Evolutionary conservation across 2,888 invertebrate genomes (phyloP), one percentile per base, ranked within the genome.

Genomic region (Philereme transversata): DNA sequence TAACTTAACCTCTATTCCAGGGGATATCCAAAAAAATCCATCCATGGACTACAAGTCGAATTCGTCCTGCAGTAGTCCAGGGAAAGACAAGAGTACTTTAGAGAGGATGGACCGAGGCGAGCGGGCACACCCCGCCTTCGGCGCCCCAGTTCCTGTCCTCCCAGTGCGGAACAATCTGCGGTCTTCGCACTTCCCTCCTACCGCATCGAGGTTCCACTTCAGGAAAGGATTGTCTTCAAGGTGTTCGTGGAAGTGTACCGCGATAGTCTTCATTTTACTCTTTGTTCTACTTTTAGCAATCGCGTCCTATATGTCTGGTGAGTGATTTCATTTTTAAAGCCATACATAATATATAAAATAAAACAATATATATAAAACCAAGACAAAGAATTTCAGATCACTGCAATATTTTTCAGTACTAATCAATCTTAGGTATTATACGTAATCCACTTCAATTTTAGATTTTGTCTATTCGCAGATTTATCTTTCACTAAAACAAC

Each of bases 191-290:
- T 96, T 96, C 83, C 95, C 96, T 70, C 94, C 94, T 47, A 92
- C 94, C 34, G 93, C 94, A 72, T 96, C 96, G 74, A 94, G 97
- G 77, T 97, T 97, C 92, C 97, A 97, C 89, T 97, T 97, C 89
- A 95, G 96, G 83, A 97, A 97, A 93, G 97, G 96, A 75, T 93
- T 97, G 77, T 95, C 96, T 60, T 96, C 97, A 74, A 94, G 95
- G 78, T 98, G 98, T 91, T 97, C 97, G 68, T 98, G 98, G 97
- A 97, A 97, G 88, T 97, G 98, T 90, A 95, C 97, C 73, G 97
- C 98, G 69, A 96, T 98, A 83, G 95, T 96, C 73, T 96, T 97
- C 84, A 96, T 97, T 82, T 94, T 97, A 87, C 94, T 97, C 76
- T 95, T 97, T 75, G 95, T 97, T 76, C 94, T 97, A 78, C 94